A percentile compares a stretch with the other conserved stretches of the same genome.
These are phyloP conservation scores for Leucophenga montana DNA, from an alignment of 2,888 invertebrate genomes.

Conservation along the genomic window DNA sequence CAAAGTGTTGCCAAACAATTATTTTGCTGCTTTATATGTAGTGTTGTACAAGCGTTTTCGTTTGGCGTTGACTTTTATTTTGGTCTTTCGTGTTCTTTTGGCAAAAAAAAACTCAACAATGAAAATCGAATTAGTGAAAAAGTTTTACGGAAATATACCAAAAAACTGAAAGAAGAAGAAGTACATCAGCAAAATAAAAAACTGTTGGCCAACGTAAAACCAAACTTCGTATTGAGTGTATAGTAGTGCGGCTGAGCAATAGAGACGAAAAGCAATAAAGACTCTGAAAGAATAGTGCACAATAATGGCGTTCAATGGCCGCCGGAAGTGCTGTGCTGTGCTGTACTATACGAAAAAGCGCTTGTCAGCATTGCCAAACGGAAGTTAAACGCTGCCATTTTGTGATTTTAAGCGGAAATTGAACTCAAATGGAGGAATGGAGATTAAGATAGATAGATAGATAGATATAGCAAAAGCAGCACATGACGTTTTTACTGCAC, in stretches of 20 bases:
- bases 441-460: slow-evolving; percentile 14
- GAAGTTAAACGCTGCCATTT: slow-evolving; percentile 26
- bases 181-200: not conserved
- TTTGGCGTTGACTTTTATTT: not conserved
- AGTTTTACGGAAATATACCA: not conserved
- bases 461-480: not conserved
- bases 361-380: slow-evolving; percentile 26
- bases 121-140: slow-evolving; percentile 26
- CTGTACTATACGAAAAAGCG: slow-evolving; percentile 8
- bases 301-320: not conserved
- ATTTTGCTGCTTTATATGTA: not conserved
- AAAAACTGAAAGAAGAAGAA: slow-evolving; percentile 11
- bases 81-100: not conserved
- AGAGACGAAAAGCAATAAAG: not conserved
- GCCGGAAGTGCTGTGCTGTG: slow-evolving; percentile 12
- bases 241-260: not conserved
- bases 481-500: not conserved
- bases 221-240: not conserved
- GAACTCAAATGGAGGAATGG: slow-evolving; percentile 14
- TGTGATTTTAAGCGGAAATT: slow-evolving; percentile 27
- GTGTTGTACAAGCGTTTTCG: not conserved
- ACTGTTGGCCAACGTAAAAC: not conserved
- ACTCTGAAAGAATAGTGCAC: not conserved
- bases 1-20: slow-evolving; percentile 1
- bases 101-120: slow-evolving; percentile 13